Conservation (phyloP, 2,113 vertebrate genomes). For the Equus quagga region DNA sequence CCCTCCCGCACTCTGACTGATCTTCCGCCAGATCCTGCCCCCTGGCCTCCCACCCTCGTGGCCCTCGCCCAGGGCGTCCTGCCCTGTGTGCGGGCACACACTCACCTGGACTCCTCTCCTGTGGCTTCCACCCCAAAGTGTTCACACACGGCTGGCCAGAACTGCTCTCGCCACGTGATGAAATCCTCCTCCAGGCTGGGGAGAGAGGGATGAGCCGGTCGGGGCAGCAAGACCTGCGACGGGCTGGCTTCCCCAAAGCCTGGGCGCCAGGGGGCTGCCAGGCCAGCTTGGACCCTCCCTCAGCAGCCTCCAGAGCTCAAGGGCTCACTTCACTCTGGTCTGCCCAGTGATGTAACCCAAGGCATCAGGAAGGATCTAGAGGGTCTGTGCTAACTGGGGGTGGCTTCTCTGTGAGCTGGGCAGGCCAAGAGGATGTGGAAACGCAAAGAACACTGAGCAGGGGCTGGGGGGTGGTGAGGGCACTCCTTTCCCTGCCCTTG, state of each 20-base stretch:
- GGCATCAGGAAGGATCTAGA: background rate
- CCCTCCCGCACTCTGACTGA: fast-evolving
- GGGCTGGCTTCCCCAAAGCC: background rate
- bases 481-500: fast-evolving
- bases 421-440: too few species aligned
- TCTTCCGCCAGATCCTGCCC: background rate
- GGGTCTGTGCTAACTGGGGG: background rate
- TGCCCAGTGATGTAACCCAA: fast-evolving
- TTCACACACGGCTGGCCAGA: conserved; percentile 98
- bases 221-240: background rate
- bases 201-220: background rate
- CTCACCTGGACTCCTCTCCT: conserved; percentile 97
- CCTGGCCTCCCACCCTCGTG: background rate
- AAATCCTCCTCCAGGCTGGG: conserved; percentile 96
- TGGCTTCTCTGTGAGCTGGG: background rate
- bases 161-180: conserved; percentile 98
- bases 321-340: background rate
- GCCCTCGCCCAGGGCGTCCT: fast-evolving
- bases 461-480: background rate
- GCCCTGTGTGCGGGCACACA: fast-evolving
- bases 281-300: background rate
- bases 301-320: fast-evolving
- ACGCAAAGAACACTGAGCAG: background rate
- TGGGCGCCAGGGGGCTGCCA: background rate
- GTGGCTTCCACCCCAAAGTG: conserved; percentile 98